Base-by-base conservation (phyloP, 2,113 vertebrate genomes). In the Pterophyllum scalare region DNA sequence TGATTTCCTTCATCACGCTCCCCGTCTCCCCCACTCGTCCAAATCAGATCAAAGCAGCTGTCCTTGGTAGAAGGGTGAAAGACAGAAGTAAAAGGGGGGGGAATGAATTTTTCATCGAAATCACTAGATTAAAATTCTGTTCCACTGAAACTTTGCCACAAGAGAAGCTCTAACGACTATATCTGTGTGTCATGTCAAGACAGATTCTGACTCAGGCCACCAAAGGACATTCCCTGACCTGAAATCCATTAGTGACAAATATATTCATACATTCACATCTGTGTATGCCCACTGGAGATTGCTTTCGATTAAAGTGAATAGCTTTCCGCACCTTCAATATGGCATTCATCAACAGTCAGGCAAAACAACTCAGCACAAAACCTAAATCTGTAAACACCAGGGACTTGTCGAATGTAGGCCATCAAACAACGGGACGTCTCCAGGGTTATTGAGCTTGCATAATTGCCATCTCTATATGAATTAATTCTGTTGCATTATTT, bases 31-130 rank as follows among this genome's bases (percentile, higher is more conserved):
- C 49, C 26, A 28, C 82, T 59, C 67, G 10, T 76, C 79, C 61
- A 84, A 78, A 82, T 80, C 74, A 88, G 88, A 94, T 95, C 91
- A 94, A 94, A 95, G 88, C 75, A 70, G 80, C 75, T 54, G 58
- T 88, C 81, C 77, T 84, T 58, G 6, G 84, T 84, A 67, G 92
- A 80, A 60, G 64, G 83, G 83, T 52, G 85, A 80, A 79, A 86
- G 82, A 88, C 49, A 76, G 26, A 77, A 40, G 49, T 35, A 20
- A 58, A 31, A 46, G 15, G 26, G 52, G 22, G 52, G 58, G 35
- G 74, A 83, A 49, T 75, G 65, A 89, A 83, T 89, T 85, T 94
- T 94, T 92, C 81, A 90, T 93, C 35, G 15, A 87, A 87, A 90
- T 81, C 77, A 8, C 60, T 81, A 77, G 76, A 90, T 87, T 89